phyloP scores from a whole-genome alignment of 2,888 invertebrate genomes.

The Agrochola lota region DNA sequence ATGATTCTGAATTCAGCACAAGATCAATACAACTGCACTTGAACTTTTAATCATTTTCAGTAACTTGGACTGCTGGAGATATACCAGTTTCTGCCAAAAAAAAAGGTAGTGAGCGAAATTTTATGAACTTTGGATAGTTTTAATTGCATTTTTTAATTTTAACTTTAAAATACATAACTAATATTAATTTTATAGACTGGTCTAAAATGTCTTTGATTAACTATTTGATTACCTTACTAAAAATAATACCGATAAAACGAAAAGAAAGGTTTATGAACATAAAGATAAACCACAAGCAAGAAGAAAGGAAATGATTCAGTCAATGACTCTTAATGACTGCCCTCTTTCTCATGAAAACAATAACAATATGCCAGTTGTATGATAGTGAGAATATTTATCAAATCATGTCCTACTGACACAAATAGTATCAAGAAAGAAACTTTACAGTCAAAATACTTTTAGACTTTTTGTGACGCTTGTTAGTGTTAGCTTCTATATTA shows the following conservation, averaged over 20 bases:
- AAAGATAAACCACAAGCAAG: constrained; percentile 11
- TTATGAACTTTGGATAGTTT: background rate
- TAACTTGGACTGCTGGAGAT: too few species aligned
- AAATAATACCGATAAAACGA: background rate
- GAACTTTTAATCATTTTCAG: background rate
- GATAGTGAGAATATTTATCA: constrained; percentile 60
- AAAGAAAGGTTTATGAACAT: background rate
- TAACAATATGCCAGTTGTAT: constrained; percentile 46
- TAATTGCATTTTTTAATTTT: background rate
- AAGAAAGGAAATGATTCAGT: constrained; percentile 43
- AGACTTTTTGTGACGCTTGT: background rate
- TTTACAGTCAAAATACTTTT: background rate
- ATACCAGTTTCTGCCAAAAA: background rate
- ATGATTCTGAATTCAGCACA: background rate
- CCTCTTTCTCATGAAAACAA: constrained; percentile 63
- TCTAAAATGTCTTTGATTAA: background rate
- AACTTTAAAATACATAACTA: background rate
- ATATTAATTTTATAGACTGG: background rate
- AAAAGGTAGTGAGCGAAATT: background rate
- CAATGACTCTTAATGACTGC: constrained; percentile 51
- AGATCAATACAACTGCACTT: background rate
- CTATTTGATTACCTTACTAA: constrained; percentile 14
- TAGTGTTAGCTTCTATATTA: background rate
- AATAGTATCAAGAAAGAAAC: constrained; percentile 28
- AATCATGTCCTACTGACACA: constrained; percentile 56